A percentile compares a stretch with the other conserved stretches of the same genome.
These are phyloP conservation scores for Petrophora chlorosata DNA, from an alignment of 2,888 invertebrate species.

Conservation along the genomic window DNA sequence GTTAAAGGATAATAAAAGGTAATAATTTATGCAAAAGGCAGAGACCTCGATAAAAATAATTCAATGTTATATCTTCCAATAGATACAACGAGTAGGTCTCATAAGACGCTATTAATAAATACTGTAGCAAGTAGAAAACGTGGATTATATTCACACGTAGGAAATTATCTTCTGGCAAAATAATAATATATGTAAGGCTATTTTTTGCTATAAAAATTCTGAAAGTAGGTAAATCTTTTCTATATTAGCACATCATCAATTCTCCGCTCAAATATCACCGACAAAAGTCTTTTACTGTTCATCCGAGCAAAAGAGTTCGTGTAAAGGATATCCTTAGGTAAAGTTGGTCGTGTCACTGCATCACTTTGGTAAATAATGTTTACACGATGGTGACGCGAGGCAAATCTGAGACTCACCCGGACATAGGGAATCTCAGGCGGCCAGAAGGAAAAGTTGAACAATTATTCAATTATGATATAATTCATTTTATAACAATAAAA, in stretches of 20 bases:
- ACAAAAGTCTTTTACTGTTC: conserved; percentile 27
- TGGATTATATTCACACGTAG: too few relatives aligned
- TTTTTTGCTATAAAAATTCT: not conserved
- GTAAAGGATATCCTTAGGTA: conserved; percentile 58
- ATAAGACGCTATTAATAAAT: too few relatives aligned
- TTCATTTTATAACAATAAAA: too few relatives aligned
- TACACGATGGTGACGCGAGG: conserved; percentile 69
- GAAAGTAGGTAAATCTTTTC: too few relatives aligned
- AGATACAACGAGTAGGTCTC: not conserved
- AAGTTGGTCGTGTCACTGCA: conserved; percentile 68
- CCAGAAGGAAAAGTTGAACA: conserved; percentile 23
- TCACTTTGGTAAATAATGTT: conserved; percentile 76
- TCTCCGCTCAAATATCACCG: conserved; percentile 18
- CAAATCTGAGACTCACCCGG: conserved; percentile 73
- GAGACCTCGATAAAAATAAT: conserved; percentile 6
- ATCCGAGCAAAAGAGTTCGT: conserved; percentile 40
- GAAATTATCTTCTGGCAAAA: too few relatives aligned
- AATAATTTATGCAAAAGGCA: too few relatives aligned
- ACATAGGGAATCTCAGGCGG: conserved; percentile 31
- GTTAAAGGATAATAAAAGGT: too few relatives aligned
- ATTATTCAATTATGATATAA: too few relatives aligned
- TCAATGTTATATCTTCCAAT: not conserved
- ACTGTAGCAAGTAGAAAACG: too few relatives aligned
- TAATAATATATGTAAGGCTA: too few relatives aligned
- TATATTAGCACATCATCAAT: not conserved